Evolutionary conservation across 2,888 invertebrate species (phyloP), one percentile per base, ranked within the genome.

Genomic region (Iphiclides podalirius): DNA sequence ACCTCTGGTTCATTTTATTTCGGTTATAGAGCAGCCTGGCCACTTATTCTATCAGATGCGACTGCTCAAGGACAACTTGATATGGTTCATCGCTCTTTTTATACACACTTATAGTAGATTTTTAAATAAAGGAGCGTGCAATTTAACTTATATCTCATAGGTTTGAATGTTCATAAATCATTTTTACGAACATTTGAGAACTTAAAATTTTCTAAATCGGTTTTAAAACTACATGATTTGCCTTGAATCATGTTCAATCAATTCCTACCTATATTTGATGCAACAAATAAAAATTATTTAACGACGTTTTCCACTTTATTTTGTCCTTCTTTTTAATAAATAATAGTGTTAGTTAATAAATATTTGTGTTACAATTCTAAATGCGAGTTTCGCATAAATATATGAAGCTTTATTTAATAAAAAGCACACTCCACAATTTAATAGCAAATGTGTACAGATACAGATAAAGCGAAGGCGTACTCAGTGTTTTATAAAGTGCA

Each of bases 41-140:
- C 39, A 39, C 34, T 35, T 44, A 28, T 44, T 23, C 44, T 41
- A 47, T 47, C 47, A 17, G 44, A 39, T 39, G 34, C 17, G 40
- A 44, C 44, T 28, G 34, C 9, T 50, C 49, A 50, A 50, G 49
- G 49, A 44, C 49, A 11, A 7, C 16, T 1, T 17, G 28, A 20
- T 17, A 13, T 14, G 37, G 44, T 44, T 50, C 49, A 50, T 35
- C 35, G 49, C 49, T 50, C 49, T 40, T 40, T 38, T 44, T 35
- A 39, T 49, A 35, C 34, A 39, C 34, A 43, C n/a, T n/a, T 39
- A 44, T 40, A 38, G 28, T 8, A 14, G 35, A 50, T 50, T 44
- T 34, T 50, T 36, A 36, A 36, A 41, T 41, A 50, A 50, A 39
- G 38, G 43, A 23, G 33, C 20, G 4, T 41, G 9, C 26, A 44